Percentiles rank a stretch among this genome's conserved stretches.
phyloP scores from a whole-genome alignment of 2,797 vertebrate species.

The Chelmon rostratus region DNA sequence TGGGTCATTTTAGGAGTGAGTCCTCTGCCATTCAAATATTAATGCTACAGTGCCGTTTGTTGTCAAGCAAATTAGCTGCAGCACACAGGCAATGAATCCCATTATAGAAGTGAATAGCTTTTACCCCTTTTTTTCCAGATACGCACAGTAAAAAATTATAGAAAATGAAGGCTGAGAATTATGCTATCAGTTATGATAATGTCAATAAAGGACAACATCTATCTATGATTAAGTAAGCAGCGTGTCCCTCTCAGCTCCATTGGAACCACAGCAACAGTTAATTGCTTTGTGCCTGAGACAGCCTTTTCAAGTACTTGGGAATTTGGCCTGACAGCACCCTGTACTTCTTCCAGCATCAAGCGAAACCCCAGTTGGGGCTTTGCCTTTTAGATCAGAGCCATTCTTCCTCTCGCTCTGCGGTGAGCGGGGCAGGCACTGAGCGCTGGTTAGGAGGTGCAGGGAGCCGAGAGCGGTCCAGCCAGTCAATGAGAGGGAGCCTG shows the following conservation, averaged over 20 bases:
- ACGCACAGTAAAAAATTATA: conserved; percentile 6
- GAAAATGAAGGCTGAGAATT: conserved; percentile 30
- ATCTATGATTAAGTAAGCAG: conserved; percentile 67
- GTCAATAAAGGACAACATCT: conserved; percentile 57
- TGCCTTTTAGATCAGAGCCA: conserved; percentile 65
- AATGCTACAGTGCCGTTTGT: conserved; percentile 42
- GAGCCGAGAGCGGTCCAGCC: conserved; percentile 43
- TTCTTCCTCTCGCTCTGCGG: conserved; percentile 47
- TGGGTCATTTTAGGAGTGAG: conserved; percentile 43
- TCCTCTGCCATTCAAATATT: conserved; percentile 49
- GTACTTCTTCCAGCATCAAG: conserved; percentile 63
- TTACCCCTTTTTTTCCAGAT: neutral
- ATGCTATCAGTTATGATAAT: conserved; percentile 47
- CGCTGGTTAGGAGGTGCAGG: conserved; percentile 26
- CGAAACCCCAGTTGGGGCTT: conserved; percentile 60
- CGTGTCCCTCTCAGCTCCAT: conserved; percentile 49
- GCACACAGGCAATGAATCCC: conserved; percentile 50
- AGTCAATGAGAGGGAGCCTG: conserved; percentile 45
- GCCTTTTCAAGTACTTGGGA: conserved; percentile 57
- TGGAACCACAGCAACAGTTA: conserved; percentile 65
- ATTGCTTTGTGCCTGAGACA: conserved; percentile 73
- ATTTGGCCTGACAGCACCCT: conserved; percentile 69
- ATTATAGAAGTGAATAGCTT: conserved; percentile 29
- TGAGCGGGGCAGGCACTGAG: conserved; percentile 32
- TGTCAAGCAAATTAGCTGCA: conserved; percentile 50